Evolutionary conservation across 1,140 invertebrate species (phyloP).

Genomic region (Nephotettix cincticeps): DNA sequence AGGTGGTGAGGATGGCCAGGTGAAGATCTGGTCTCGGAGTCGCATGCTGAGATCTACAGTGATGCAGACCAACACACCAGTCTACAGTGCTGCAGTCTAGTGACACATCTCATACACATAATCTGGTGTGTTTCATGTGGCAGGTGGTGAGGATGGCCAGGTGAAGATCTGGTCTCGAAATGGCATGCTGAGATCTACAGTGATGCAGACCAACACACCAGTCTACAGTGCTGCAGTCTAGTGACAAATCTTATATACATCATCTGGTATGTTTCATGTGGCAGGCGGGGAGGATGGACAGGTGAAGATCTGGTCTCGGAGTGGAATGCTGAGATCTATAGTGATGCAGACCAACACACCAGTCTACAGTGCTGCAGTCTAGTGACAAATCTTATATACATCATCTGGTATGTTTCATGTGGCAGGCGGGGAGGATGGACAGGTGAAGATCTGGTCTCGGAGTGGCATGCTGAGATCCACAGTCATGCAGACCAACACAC

Average conservation of each 20-base stretch:
- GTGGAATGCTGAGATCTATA: slow-evolving; percentile 93
- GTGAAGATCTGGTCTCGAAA: no score
- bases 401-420: no score
- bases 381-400: no score
- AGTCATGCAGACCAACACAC: slow-evolving; percentile 74
- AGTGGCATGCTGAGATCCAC: slow-evolving; percentile 93
- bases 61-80: slow-evolving; percentile 73
- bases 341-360: no score
- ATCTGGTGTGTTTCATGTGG: no score
- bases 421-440: slow-evolving; percentile 92
- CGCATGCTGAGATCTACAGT: slow-evolving; percentile 92
- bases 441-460: slow-evolving; percentile 94
- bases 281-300: slow-evolving; percentile 93
- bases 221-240: no score
- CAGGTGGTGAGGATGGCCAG: no score
- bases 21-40: slow-evolving; percentile 96
- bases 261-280: no score
- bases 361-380: no score
- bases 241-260: no score
- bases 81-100: slow-evolving; percentile 88
- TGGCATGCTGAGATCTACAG: no score
- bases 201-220: no score
- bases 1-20: slow-evolving; percentile 94
- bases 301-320: slow-evolving; percentile 95
- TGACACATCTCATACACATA: slow-evolving; percentile 81